Evolutionary conservation across 1,140 invertebrate species (phyloP), one percentile per base, ranked within the genome.

Genomic region (Drosophila varians): DNA sequence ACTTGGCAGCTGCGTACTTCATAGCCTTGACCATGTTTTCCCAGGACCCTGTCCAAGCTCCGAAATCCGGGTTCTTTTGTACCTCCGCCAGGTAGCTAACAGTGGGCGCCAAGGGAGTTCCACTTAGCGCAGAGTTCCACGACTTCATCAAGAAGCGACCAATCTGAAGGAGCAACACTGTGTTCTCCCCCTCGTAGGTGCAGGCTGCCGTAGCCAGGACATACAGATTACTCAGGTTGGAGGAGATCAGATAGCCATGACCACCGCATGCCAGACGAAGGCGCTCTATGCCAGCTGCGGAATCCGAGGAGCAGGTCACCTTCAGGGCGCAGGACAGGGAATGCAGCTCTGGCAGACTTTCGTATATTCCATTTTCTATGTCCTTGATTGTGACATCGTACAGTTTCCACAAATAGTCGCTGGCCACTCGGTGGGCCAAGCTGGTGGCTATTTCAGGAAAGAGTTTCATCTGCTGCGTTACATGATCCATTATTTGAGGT

Each of bases 161-260:
- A 1, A 96, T 96, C 93, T 99, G 98, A 4, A 98, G 92, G 14
- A 96, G 92, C 42, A 99, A 92, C 16, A 99, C 97, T 0, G 97
- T 98, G 89, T 99, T 98, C 92, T 99, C 97, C 1, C 98, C 98
- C 92, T 99, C 98, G 87, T 98, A 98, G 2, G 97, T 99, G 90
- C 95, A 96, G 42, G 95, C 94, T 8, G 97, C 97, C 0, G 96
- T 96, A 2, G 94, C 93, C 45, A 94, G 90, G 0, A 94, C 94
- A 91, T 97, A 98, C 4, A 95, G 94, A 43, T 93, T 92, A 19
- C 96, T 96, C 38, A 99, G 92, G 90, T 96, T 97, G 77, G 96
- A 96, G 9, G 95, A 93, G 11, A 94, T 93, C 92, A 97, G 96
- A 92, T 97, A 99, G 4, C 98, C 98, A 90, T 99, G 98, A 4